Base-by-base conservation (phyloP, 2,888 invertebrate genomes). In the Torymus tubicola region DNA sequence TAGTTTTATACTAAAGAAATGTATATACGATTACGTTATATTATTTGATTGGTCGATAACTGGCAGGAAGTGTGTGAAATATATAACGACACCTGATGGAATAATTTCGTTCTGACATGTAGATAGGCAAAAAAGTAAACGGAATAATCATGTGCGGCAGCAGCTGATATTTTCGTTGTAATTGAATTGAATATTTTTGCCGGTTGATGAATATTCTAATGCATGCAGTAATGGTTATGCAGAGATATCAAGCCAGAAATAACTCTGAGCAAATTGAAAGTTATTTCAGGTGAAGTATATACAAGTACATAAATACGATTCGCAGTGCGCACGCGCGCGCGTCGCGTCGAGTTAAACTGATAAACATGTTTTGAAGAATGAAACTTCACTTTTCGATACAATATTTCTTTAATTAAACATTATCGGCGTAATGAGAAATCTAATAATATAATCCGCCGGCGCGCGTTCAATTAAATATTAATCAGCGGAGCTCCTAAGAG, bases 361-460 rank as follows among this genome's bases (percentile, higher is more conserved):
- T 16, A 61, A 61, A 72, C 12, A 63, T 50, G 50, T 70, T 63
- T 31, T 63, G 5, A 14, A 4, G 13, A 10, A 4, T 18, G 63
- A 16, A 16, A 60, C 60, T 2, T 61, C 58, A 70, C 42, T 18
- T 8, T 42, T 42, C 31, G n/a, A 53, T 21, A 50, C 21, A 71
- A 71, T 57, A 18, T 18, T 64, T 53, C 67, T 50, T 31, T 69
- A 69, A 76, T 69, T 53, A 68, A 63, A 69, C 52, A 31, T 42
- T 71, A 71, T 55, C 13, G 4, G 2, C 21, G 5, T 52, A 2
- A 61, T 53, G 24, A 60, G 50, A 73, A 68, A 78, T 60, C 58
- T 63, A 76, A 63, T 78, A 18, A 31, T 21, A 53, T 65, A 31
- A 11, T 60, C 31, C 42, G 8, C 42, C 42, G 31, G 31, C 8